Evolutionary conservation across 2,113 vertebrate species (phyloP), one percentile per base, ranked within the genome.

Genomic region (Neolamprologus sp.): DNA sequence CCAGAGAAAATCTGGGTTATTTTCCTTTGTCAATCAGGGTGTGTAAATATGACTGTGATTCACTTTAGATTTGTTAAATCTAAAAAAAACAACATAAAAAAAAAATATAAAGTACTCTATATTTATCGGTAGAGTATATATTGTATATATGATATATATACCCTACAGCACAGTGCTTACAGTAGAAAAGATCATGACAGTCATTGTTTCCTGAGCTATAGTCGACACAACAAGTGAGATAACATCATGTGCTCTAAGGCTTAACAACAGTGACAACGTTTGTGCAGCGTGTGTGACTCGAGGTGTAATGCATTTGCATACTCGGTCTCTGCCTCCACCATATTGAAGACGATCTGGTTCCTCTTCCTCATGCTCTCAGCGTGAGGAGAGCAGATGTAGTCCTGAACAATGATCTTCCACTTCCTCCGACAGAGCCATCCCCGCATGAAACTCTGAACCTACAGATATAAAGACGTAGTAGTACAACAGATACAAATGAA

Each of bases 391-490:
- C 98, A 99, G 93, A 99, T 99, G 92, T 99, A 99, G 94, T 99
- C 99, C 93, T 99, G 99, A 35, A 99, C 99, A 4, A 99, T 99
- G 88, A 98, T 98, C 95, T 99, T 99, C 99, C 99, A 99, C 94
- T 99, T 99, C 91, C 98, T 97, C 92, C 99, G 96, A 86, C 99
- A 99, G 33, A 99, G 94, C 99, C 99, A 99, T 53, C 99, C 99
- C 7, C 99, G 95, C 99, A 99, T 99, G 94, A 99, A 99, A 92
- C 99, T 99, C 96, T 99, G 99, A 84, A 99, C 99, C 99, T 99
- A 88, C 9, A 33, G 28, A 65, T 40, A 16, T 45, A 81, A 57
- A 80, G 31, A 35, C 7, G 7, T n/a, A 75, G n/a, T 10, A 26
- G 45, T 9, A 40, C 4, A 58, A 87, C 31, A 86, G 78, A 75